Evolutionary conservation across 2,113 vertebrate species (phyloP), one percentile per base, ranked within the genome.

Genomic region (Theropithecus gelada): DNA sequence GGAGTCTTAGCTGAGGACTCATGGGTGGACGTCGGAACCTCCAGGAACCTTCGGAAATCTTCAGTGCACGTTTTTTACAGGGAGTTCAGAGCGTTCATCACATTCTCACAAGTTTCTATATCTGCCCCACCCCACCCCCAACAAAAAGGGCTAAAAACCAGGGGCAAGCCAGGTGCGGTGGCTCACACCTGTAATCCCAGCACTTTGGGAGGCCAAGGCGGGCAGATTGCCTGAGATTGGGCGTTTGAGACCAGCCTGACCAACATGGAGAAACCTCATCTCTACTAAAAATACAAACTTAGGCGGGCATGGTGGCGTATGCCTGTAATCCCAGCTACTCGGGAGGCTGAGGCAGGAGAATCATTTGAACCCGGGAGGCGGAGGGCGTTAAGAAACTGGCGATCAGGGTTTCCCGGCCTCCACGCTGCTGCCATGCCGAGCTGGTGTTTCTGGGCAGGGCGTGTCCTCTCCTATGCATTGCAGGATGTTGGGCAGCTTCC

Each of bases 401-500:
- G 0, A 18, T 80, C 18, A 2, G 59, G 59, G 48, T 12, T 30
- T 78, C 43, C 23, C 12, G 0, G 1, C 12, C 45, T 18, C 2
- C 2, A 23, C n/a, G 0, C 8, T 12, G 40, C 72, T 20, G 40
- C 48, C 3, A 0, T 5, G 16, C 3, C 2, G 43, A 87, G 81
- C 16, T 2, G 4, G 73, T n/a, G 0, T 4, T 16, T 22, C 64
- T 52, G 27, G 61, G 59, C 13, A 45, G 43, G 75, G 68, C 14
- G 1, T 30, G 27, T 32, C 75, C 27, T 48, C 27, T 48, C 45
- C 27, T 48, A 27, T 48, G 16, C 14, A 9, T 25, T 5, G 11
- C 0, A 30, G 45, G 68, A 35, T 9, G 13, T 57, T 25, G 18
- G 32, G 50, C 5, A 5, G 52, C 43, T 16, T 61, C 35, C 45